Evolutionary conservation across 2,888 invertebrate species (phyloP), one percentile per base, ranked within the genome.

Genomic region (Phrixothrix hirtus): DNA sequence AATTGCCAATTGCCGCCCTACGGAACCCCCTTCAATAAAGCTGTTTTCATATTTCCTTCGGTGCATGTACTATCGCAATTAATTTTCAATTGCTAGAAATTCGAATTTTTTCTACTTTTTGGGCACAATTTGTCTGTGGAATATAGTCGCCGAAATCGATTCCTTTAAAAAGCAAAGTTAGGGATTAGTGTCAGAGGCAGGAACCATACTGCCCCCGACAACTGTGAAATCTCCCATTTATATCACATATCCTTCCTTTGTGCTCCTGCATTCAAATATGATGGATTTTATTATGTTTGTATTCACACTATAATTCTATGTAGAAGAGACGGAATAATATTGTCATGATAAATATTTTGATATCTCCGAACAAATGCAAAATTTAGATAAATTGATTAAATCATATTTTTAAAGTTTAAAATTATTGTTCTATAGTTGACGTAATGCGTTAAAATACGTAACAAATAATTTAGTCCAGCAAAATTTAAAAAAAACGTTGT

Each of bases 1-100:
- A 75, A 75, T 74, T 74, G 74, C 66, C 75, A 74, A 74, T 74
- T 75, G 72, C 70, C 67, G 60, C 59, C 57, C 49, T 46, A 50
- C 36, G 36, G 36, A 39, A 7, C 12, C 57, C 52, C 53, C 56
- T 45, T 52, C 13, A 36, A 51, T 49, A 49, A 55, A 57, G n/a
- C 54, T 54, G 54, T 51, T 54, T 57, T 50, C 50, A 16, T 31
- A 27, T 43, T 54, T 50, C 37, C 50, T 50, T 25, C 31, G 25
- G 14, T 14, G 25, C 14, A 34, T 21, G 13, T 30, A 27, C 9
- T 14, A n/a, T 14, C 21, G 10, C 12, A 15, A n/a, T 17, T 36
- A 36, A 21, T n/a, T 16, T 17, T 36, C 7, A 17, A 2, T 6
- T 31, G 13, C 15, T 9, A 34, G 10, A 31, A 13, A 2, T 11